phyloP scores from a whole-genome alignment of 2,113 vertebrate species.

The Mystacornis crossleyi region DNA sequence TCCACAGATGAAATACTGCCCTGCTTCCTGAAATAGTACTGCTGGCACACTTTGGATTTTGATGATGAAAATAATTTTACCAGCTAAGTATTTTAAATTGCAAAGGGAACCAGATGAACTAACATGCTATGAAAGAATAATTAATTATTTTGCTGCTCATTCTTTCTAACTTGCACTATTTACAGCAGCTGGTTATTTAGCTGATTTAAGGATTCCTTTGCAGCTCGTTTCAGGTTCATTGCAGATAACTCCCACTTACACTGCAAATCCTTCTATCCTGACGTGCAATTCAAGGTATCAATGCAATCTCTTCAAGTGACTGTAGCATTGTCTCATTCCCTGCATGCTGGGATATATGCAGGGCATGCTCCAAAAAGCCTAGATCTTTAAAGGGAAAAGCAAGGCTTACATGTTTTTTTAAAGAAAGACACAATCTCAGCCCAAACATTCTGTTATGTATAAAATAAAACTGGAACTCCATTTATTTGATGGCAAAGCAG shows the following conservation, averaged over 20 bases:
- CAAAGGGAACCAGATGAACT: neutral
- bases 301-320: neutral
- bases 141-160: neutral
- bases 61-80: constrained; percentile 4
- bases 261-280: neutral
- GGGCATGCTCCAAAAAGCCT: neutral
- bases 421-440: neutral
- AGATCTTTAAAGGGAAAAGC: neutral
- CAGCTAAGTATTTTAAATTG: neutral
- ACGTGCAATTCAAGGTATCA: neutral
- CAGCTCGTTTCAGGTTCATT: neutral
- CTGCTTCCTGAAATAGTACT: neutral
- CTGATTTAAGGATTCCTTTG: constrained; percentile 7
- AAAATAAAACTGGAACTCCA: neutral
- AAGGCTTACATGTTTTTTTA: neutral
- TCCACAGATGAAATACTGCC: neutral
- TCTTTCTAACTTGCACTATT: neutral
- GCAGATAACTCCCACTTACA: neutral
- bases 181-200: neutral
- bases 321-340: neutral
- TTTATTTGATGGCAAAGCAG: neutral
- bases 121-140: neutral
- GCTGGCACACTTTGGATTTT: neutral
- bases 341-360: neutral
- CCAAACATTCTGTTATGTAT: neutral